phyloP scores from a whole-genome alignment of 2,888 invertebrate genomes.

The Aethes cnicana region DNA sequence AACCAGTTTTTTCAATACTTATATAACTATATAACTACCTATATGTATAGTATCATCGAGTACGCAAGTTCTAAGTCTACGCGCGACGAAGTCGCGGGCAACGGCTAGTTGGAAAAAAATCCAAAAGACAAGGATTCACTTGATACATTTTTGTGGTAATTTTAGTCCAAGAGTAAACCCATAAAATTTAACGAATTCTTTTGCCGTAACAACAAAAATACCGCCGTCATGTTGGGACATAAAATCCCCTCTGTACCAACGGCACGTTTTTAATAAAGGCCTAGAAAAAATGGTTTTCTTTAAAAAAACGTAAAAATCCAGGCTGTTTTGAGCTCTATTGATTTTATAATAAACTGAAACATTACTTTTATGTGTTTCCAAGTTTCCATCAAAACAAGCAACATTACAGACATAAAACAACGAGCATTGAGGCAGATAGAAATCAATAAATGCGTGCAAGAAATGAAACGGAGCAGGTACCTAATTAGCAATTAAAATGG shows the following conservation, averaged over 20 bases:
- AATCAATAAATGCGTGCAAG: constrained; percentile 15
- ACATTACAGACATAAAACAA: constrained; percentile 8
- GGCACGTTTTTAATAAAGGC: constrained; percentile 3
- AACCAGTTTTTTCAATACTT: too few relatives aligned
- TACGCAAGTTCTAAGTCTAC: too few relatives aligned
- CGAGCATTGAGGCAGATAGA: constrained; percentile 15
- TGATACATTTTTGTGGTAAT: too few relatives aligned
- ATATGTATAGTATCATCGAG: too few relatives aligned
- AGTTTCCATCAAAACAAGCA: neutral
- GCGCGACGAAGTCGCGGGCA: too few relatives aligned
- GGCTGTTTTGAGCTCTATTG: neutral
- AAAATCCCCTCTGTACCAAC: neutral
- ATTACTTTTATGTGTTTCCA: constrained; percentile 2
- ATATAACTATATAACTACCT: too few relatives aligned
- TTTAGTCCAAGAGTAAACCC: neutral
- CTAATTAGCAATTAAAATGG: constrained; percentile 18
- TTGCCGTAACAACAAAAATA: neutral
- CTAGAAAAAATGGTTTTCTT: neutral
- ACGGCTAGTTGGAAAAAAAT: neutral
- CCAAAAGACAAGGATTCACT: neutral
- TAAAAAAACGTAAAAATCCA: neutral
- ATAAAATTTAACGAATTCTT: neutral
- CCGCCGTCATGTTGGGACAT: neutral
- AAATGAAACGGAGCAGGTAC: neutral
- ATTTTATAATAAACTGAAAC: constrained; percentile 3